Evolutionary conservation across 2,113 vertebrate genomes (phyloP).

Genomic region (Toxotes jaculatrix): DNA sequence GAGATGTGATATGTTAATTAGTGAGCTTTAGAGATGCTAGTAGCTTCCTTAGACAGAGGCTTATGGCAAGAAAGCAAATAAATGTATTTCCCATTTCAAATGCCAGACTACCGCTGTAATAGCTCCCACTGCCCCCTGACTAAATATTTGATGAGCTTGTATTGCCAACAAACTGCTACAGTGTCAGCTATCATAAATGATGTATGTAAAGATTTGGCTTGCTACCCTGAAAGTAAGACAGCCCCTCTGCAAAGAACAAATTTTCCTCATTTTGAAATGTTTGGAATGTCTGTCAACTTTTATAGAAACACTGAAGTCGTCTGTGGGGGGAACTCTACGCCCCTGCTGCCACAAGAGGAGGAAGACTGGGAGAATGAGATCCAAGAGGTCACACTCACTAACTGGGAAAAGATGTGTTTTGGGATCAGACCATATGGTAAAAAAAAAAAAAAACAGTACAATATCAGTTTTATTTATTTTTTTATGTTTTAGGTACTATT

Average conservation of each 20-base stretch:
- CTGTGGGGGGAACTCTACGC: too few relatives aligned
- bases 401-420: slow-evolving; percentile 42
- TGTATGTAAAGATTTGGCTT: background rate
- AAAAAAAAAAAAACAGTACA: background rate
- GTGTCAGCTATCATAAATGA: background rate
- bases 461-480: background rate
- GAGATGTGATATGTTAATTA: background rate
- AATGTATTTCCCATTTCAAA: background rate
- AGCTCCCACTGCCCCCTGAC: background rate
- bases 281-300: slow-evolving; percentile 1
- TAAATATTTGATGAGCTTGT: background rate
- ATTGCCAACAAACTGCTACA: background rate
- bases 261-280: background rate
- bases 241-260: background rate
- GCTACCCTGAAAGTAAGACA: background rate
- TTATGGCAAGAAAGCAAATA: background rate
- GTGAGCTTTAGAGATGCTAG: background rate
- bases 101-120: background rate
- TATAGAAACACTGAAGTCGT: slow-evolving; percentile 13
- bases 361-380: slow-evolving; percentile 84
- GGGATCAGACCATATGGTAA: slow-evolving; percentile 71
- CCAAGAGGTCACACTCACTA: slow-evolving; percentile 29
- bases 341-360: background rate
- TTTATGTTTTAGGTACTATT: background rate
- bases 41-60: background rate